Evolutionary conservation across 2,888 invertebrate genomes (phyloP).

Genomic region (Octodonta nipae): DNA sequence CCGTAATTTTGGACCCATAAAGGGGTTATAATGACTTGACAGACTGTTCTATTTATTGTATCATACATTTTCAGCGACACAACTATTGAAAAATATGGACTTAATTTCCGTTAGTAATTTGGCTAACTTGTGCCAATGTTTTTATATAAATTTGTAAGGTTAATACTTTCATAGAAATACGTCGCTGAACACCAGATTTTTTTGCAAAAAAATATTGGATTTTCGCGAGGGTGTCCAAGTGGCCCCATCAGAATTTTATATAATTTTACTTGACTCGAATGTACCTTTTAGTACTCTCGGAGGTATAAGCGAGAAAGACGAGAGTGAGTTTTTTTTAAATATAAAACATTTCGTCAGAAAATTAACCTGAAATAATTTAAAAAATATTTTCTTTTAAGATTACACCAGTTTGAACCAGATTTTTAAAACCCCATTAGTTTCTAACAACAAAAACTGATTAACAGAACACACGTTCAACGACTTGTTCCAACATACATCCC

Average conservation of each 20-base stretch:
- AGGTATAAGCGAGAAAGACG: conserved; percentile 1
- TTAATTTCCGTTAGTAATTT: neutral
- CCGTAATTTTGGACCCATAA: no score
- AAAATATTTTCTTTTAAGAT: no score
- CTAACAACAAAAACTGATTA: no score
- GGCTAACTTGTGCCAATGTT: neutral
- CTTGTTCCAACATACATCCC: no score
- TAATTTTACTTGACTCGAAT: neutral
- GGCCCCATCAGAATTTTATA: neutral
- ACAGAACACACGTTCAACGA: no score
- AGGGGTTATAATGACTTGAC: no score
- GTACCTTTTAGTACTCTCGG: conserved; percentile 1
- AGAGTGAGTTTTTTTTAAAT: no score
- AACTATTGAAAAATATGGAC: neutral
- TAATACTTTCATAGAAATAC: conserved; percentile 1
- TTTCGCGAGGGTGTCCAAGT: conserved; percentile 1
- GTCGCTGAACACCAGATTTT: neutral
- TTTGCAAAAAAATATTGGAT: conserved; percentile 1
- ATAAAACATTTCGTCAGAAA: no score
- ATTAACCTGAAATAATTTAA: no score
- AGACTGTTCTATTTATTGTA: conserved; percentile 1
- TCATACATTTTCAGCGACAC: neutral
- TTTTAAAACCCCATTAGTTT: no score
- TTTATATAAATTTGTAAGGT: neutral
- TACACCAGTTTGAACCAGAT: no score